These are phyloP conservation scores for Chorisops tibialis DNA, from an alignment of 2,888 invertebrate species.

Conservation along the genomic window DNA sequence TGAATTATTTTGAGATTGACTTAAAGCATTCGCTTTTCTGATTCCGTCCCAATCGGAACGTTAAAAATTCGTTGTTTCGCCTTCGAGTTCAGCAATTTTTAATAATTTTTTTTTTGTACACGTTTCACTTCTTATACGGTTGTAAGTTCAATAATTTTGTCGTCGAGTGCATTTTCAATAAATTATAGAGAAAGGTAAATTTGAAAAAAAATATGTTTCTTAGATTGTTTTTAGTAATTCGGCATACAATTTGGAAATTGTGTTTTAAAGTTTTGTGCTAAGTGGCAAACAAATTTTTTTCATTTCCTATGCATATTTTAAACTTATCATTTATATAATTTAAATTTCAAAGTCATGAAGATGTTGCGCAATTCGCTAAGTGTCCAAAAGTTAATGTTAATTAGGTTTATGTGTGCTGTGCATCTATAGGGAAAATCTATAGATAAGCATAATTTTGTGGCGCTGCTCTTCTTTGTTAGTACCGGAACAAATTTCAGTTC, in stretches of 20 bases:
- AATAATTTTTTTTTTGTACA: conserved; percentile 4
- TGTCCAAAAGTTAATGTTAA: no score
- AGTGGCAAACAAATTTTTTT: no score
- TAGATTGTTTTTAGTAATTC: background rate
- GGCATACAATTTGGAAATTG: no score
- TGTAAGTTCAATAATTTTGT: background rate
- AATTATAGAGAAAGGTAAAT: background rate
- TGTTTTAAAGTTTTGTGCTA: no score
- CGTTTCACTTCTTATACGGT: conserved; percentile 1
- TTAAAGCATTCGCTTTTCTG: conserved; percentile 4
- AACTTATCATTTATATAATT: no score
- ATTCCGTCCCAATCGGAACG: conserved; percentile 15
- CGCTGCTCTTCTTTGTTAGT: background rate
- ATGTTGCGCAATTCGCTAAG: background rate
- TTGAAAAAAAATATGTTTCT: background rate
- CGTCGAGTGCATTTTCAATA: background rate
- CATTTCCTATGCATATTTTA: no score
- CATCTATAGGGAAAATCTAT: no score
- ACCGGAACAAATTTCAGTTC: conserved; percentile 6
- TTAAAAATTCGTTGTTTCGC: background rate
- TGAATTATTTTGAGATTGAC: background rate
- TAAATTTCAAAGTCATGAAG: background rate
- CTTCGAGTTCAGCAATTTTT: background rate
- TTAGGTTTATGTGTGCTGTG: no score
- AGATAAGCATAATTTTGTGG: no score